Evolutionary conservation across 2,797 vertebrate species (phyloP).

Genomic region (Neostethus bicornis): DNA sequence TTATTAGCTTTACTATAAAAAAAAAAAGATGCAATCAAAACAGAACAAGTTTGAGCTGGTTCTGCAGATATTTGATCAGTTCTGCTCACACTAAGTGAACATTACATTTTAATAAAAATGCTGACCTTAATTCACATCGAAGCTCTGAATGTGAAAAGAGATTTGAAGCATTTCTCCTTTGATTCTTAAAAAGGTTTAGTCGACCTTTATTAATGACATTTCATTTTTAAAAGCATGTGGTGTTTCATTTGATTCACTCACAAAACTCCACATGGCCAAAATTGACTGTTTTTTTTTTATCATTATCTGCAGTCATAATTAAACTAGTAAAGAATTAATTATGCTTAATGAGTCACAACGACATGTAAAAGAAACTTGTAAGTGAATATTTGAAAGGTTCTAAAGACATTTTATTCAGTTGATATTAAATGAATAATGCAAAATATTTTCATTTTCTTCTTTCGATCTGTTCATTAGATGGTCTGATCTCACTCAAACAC

Average conservation of each 20-base stretch:
- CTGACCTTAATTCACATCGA: not conserved
- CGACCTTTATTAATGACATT: slow-evolving; percentile 25
- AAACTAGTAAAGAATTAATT: slow-evolving; percentile 39
- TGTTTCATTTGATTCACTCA: slow-evolving; percentile 25
- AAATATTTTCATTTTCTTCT: no score
- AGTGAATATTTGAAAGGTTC: slow-evolving; percentile 21
- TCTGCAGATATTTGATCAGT: no score
- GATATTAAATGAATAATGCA: slow-evolving; percentile 8
- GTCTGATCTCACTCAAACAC: slow-evolving; percentile 30
- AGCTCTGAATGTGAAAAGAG: not conserved
- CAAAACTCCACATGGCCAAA: slow-evolving; percentile 6
- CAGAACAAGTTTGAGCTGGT: no score
- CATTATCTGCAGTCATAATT: slow-evolving; percentile 45
- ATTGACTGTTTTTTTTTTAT: slow-evolving; percentile 34
- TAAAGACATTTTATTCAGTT: not conserved
- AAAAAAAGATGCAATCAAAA: no score
- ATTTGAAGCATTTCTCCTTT: slow-evolving; percentile 1
- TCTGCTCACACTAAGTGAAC: no score
- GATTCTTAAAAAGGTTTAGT: slow-evolving; percentile 4
- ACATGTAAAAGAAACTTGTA: slow-evolving; percentile 15
- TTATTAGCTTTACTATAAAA: no score
- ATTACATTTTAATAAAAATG: not conserved
- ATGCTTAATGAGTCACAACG: slow-evolving; percentile 33
- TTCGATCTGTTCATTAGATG: not conserved
- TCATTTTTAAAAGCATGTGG: slow-evolving; percentile 7